Evolutionary conservation across 2,113 vertebrate species (phyloP).

Genomic region (Jacana jacana): DNA sequence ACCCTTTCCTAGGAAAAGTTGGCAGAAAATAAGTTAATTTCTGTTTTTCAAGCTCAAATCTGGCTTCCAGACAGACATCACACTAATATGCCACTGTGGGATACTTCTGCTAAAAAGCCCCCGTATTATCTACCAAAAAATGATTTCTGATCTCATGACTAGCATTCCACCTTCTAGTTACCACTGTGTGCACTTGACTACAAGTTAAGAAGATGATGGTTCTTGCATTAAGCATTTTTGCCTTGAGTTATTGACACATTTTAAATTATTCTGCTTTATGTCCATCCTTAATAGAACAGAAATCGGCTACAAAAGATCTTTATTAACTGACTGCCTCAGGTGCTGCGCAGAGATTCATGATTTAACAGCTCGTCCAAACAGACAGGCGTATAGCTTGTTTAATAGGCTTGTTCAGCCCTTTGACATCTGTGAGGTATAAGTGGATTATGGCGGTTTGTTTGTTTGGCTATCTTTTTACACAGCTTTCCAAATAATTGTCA

Average conservation of each 20-base stretch:
- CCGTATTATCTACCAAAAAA: background rate
- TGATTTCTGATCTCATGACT: background rate
- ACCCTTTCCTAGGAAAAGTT: background rate
- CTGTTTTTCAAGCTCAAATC: background rate
- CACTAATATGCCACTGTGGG: background rate
- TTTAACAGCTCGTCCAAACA: conserved; percentile 63
- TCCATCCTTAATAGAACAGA: conserved; percentile 70
- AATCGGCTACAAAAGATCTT: conserved; percentile 71
- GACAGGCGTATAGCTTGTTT: conserved; percentile 53
- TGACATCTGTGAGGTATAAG: conserved; percentile 62
- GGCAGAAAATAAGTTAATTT: background rate
- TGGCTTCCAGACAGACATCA: background rate
- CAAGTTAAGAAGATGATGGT: conserved; percentile 34
- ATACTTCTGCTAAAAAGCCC: background rate
- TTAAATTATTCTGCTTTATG: conserved; percentile 75
- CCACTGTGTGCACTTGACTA: background rate
- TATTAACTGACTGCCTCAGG: conserved; percentile 73
- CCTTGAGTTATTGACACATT: conserved; percentile 73
- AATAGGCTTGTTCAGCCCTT: conserved; percentile 67
- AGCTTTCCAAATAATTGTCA: conserved; percentile 60
- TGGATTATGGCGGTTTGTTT: conserved; percentile 67
- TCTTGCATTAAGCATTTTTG: conserved; percentile 64
- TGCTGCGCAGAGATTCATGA: conserved; percentile 54
- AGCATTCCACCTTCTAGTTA: background rate
- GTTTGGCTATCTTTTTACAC: conserved; percentile 63